A percentile compares a stretch with the other conserved stretches of the same genome.
phyloP scores from a whole-genome alignment of 92 coral and sea anemone species.

The Bergia sp. region DNA sequence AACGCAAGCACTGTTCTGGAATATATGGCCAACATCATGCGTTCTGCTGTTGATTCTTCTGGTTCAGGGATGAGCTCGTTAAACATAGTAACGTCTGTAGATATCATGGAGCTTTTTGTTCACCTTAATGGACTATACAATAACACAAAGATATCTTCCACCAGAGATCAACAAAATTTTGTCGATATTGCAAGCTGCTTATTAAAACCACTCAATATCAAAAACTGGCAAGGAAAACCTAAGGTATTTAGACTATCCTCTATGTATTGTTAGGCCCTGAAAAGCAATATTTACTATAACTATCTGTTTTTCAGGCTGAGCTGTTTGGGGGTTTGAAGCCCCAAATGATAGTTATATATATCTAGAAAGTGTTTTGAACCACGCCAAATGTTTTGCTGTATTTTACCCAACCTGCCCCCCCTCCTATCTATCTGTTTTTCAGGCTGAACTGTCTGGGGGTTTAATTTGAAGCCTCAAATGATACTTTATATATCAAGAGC shows the following conservation, averaged over 20 bases:
- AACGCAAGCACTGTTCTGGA: constrained; percentile 18
- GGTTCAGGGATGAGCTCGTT: neutral
- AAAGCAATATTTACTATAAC: too few species aligned
- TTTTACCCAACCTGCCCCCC: too few species aligned
- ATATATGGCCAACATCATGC: constrained; percentile 11
- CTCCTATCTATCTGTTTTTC: too few species aligned
- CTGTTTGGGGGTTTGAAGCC: too few species aligned
- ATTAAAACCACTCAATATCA: constrained; percentile 52
- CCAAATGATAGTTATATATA: too few species aligned
- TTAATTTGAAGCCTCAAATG: too few species aligned
- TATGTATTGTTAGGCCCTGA: too few species aligned
- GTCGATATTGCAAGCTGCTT: constrained; percentile 68
- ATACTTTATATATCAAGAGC: too few species aligned
- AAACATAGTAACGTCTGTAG: constrained; percentile 58
- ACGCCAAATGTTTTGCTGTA: too few species aligned
- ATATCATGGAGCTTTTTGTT: constrained; percentile 55
- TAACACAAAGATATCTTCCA: constrained; percentile 46
- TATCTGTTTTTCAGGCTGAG: too few species aligned
- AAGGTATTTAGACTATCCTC: constrained; percentile 14
- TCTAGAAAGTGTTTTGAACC: too few species aligned
- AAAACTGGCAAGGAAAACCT: constrained; percentile 57
- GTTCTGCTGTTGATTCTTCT: neutral
- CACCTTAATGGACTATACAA: constrained; percentile 18
- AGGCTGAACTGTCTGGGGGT: too few species aligned
- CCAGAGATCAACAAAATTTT: constrained; percentile 57